These are phyloP conservation scores for Lithophane semibrunnea DNA, from an alignment of 2,888 invertebrate species.

Conservation along the genomic window DNA sequence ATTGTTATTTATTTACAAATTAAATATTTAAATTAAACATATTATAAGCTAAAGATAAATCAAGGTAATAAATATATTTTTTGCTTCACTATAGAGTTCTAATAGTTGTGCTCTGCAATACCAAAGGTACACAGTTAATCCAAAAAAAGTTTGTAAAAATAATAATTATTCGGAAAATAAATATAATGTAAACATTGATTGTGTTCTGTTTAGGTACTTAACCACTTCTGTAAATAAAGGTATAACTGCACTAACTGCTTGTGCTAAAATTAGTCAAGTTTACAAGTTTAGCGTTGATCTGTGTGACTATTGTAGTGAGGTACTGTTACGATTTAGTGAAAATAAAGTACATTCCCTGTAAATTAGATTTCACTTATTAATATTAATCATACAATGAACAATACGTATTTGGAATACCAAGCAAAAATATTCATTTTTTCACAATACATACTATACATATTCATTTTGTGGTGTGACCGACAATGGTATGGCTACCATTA, in stretches of 20 bases:
- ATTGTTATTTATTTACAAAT: constrained; percentile 72
- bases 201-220: constrained; percentile 30
- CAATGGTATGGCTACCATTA: too few species aligned
- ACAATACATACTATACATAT: neutral
- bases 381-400: neutral
- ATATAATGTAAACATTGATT: constrained; percentile 28
- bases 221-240: constrained; percentile 41
- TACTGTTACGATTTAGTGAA: constrained; percentile 55
- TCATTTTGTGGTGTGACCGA: neutral
- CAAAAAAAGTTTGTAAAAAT: constrained; percentile 1
- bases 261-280: neutral
- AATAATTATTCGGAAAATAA: constrained; percentile 40
- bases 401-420: neutral
- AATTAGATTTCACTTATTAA: constrained; percentile 34
- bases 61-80: neutral
- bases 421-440: neutral
- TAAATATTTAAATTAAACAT: constrained; percentile 10
- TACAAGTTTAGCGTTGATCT: constrained; percentile 26
- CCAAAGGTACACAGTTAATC: neutral
- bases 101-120: constrained; percentile 10
- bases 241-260: constrained; percentile 1
- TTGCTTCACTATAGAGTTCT: neutral
- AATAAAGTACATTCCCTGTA: constrained; percentile 71
- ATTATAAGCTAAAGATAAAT: constrained; percentile 14
- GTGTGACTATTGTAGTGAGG: constrained; percentile 40